These are phyloP conservation scores for Tetragonula clypearis DNA, from an alignment of 1,140 invertebrate species.

Conservation along the genomic window DNA sequence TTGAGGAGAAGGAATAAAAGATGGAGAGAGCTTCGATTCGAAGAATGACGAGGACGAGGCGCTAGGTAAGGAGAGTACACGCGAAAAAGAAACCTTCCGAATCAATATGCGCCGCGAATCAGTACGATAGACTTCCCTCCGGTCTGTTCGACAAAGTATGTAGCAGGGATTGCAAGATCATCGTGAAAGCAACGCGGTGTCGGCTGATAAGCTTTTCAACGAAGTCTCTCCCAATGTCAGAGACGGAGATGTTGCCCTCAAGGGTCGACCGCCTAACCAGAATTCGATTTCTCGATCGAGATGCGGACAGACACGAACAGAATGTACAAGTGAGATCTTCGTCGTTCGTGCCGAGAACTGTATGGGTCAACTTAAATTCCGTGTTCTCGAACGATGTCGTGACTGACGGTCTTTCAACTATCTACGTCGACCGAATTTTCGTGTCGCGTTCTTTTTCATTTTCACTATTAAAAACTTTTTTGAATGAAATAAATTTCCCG, in stretches of 20 bases:
- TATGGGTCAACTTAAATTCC: slow-evolving; percentile 30
- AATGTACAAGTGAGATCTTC: slow-evolving; percentile 60
- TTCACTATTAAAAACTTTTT: neutral
- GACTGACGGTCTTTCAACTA: neutral
- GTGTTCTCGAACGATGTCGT: slow-evolving; percentile 30
- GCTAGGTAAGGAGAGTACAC: neutral
- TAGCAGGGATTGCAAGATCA: slow-evolving; percentile 49
- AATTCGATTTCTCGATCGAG: slow-evolving; percentile 68
- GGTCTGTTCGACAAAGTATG: slow-evolving; percentile 52
- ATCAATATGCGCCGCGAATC: slow-evolving; percentile 68
- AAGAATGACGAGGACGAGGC: neutral
- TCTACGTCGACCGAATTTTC: slow-evolving; percentile 20
- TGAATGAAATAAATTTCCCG: no score
- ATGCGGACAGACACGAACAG: slow-evolving; percentile 43
- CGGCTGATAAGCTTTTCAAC: slow-evolving; percentile 49
- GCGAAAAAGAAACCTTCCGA: slow-evolving; percentile 29
- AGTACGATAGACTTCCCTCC: slow-evolving; percentile 54
- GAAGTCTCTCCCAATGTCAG: neutral
- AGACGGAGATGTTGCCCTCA: slow-evolving; percentile 9
- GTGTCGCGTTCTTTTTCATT: neutral
- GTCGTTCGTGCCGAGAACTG: neutral
- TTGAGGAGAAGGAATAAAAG: neutral
- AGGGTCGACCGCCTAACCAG: slow-evolving; percentile 51
- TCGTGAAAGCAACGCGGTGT: slow-evolving; percentile 50
- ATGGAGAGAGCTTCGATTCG: slow-evolving; percentile 15